Evolutionary conservation across 2,797 vertebrate genomes (phyloP), one percentile per base, ranked within the genome.

Genomic region (Gouania willdenowi): DNA sequence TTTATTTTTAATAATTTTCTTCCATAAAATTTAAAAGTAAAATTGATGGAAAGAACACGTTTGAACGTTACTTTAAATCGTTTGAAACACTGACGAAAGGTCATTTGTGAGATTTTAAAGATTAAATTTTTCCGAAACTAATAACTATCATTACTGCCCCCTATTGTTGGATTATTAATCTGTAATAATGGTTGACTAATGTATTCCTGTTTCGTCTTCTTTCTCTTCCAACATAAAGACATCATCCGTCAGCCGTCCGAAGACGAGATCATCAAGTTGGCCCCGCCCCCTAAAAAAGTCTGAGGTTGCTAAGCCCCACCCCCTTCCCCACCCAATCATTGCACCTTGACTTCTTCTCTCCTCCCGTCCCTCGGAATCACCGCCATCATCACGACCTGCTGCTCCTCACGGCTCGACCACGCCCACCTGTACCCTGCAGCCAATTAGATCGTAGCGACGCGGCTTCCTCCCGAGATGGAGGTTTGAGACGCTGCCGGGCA

Each of bases 261-360:
- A 81, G 94, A 97, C 52, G 94, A 95, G 84, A 96, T 97, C 82
- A 96, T 96, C 88, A 96, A 95, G 82, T 53, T 95, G 87, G 93
- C 94, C 2, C 93, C 94, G 11, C 93, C 94, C 2, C 94, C 94
- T 48, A 94, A 96, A 77, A 96, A 96, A 67, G 93, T 90, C 66
- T 95, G 90, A 94, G 77, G 63, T n/a, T n/a, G n/a, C n/a, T n/a
- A n/a, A n/a, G n/a, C n/a, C n/a, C n/a, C n/a, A n/a, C 60, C 27
- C 5, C 7, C 9, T 33, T 34, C 24, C 24, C 11, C 46, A 50
- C 32, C 31, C 8, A 56, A 84, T 69, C 72, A 73, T 50, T 70
- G 65, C 75, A 71, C 70, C 73, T 75, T 60, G 70, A 72, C 66
- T 72, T 61, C 58, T 62, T 49, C 71, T 48, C 77, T 74, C 66